Evolutionary conservation across 2,888 invertebrate species (phyloP).

Genomic region (Neoscelio sp.): DNA sequence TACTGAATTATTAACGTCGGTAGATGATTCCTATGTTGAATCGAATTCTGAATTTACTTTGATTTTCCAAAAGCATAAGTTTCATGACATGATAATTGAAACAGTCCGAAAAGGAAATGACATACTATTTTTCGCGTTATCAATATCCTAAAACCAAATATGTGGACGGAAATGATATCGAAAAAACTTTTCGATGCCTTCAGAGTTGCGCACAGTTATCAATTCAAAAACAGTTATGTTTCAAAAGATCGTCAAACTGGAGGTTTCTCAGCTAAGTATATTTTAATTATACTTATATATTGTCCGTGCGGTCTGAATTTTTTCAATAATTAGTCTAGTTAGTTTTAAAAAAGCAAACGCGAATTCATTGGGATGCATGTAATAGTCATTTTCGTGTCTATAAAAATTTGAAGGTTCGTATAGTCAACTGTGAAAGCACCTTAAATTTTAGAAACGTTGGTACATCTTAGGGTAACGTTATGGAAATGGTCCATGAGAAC

Average conservation of each 20-base stretch:
- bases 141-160: constrained; percentile 17
- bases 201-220: constrained; percentile 19
- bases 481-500: too few relatives aligned
- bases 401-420: too few relatives aligned
- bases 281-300: not conserved
- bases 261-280: constrained; percentile 16
- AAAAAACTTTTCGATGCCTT: constrained; percentile 29
- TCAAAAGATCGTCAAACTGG: constrained; percentile 14
- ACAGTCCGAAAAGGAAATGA: not conserved
- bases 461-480: too few relatives aligned
- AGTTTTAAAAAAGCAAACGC: too few relatives aligned
- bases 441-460: too few relatives aligned
- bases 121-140: not conserved
- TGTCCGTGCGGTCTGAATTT: too few relatives aligned
- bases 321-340: too few relatives aligned
- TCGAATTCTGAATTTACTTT: constrained; percentile 10
- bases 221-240: constrained; percentile 26
- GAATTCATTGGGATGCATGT: too few relatives aligned
- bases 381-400: too few relatives aligned
- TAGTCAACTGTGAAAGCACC: too few relatives aligned
- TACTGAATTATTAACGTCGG: too few relatives aligned
- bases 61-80: not conserved
- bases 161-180: constrained; percentile 29
- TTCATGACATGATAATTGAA: constrained; percentile 21
- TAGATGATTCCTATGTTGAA: too few relatives aligned